phyloP scores from a whole-genome alignment of 2,113 vertebrate species.

The Anoura caudifer region DNA sequence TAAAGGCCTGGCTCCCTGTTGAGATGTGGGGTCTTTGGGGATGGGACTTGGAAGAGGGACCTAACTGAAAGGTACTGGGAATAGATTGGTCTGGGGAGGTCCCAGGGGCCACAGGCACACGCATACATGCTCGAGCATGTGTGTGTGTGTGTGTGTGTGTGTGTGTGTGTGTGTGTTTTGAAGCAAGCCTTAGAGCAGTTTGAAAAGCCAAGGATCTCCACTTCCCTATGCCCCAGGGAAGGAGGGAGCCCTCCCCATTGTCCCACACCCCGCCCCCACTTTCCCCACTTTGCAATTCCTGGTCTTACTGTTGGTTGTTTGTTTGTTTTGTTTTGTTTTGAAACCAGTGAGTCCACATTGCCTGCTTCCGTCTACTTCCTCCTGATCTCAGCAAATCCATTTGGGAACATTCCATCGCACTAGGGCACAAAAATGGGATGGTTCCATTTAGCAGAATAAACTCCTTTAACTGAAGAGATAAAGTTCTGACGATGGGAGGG shows the following conservation, averaged over 20 bases:
- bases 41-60: background rate
- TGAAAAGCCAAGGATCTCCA: background rate
- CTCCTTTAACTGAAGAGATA: background rate
- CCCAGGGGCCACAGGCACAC: background rate
- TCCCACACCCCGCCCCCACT: rapidly evolving
- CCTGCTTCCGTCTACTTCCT: background rate
- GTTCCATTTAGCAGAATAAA: background rate
- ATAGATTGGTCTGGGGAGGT: rapidly evolving
- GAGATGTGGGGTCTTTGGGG: background rate
- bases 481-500: background rate
- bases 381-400: background rate
- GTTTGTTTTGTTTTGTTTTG: no score
- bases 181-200: background rate
- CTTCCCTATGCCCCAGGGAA: background rate
- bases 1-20: background rate
- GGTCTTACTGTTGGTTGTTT: background rate
- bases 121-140: no score
- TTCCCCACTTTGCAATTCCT: background rate
- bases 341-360: background rate
- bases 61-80: background rate
- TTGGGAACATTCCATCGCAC: background rate
- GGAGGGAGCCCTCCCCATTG: background rate
- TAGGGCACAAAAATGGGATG: background rate
- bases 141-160: no score
- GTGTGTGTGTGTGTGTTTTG: no score